phyloP scores from a whole-genome alignment of 2,113 vertebrate species.

The Oryctolagus cuniculus region DNA sequence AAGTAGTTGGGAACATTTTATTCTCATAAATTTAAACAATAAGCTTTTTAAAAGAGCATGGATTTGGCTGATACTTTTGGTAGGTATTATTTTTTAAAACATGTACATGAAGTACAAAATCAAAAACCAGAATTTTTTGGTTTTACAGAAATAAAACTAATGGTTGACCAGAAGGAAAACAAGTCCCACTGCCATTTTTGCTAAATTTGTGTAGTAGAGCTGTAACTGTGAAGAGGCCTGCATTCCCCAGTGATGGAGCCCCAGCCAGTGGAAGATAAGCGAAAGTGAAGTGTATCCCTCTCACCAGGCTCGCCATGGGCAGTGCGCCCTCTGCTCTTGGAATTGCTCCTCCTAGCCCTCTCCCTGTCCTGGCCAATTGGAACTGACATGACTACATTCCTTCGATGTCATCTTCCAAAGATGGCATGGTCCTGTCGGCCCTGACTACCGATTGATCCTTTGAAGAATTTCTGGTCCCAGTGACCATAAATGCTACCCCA shows the following conservation, averaged over 20 bases:
- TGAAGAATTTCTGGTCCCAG: not conserved
- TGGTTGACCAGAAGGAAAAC: not conserved
- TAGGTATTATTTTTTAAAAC: no score
- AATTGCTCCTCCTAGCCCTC: not conserved
- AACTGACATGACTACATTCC: not conserved
- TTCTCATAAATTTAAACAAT: no score
- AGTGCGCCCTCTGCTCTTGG: not conserved
- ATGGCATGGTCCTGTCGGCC: not conserved
- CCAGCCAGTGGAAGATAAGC: not conserved
- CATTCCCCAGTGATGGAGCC: not conserved
- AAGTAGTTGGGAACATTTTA: not conserved
- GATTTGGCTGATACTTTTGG: no score
- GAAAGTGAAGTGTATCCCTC: not conserved
- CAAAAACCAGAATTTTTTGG: conserved; percentile 1
- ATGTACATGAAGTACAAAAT: not conserved
- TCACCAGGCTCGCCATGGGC: not conserved
- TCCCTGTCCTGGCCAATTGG: not conserved
- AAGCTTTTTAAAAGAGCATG: no score
- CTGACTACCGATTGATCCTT: not conserved
- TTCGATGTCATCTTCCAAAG: not conserved
- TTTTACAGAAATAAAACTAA: conserved; percentile 47
- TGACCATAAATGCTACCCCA: not conserved
- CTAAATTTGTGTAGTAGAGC: not conserved
- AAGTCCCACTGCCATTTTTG: not conserved
- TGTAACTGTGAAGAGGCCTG: not conserved